These are phyloP conservation scores for Uloborus plumipes DNA, from an alignment of 2,888 invertebrate genomes.

Conservation along the genomic window DNA sequence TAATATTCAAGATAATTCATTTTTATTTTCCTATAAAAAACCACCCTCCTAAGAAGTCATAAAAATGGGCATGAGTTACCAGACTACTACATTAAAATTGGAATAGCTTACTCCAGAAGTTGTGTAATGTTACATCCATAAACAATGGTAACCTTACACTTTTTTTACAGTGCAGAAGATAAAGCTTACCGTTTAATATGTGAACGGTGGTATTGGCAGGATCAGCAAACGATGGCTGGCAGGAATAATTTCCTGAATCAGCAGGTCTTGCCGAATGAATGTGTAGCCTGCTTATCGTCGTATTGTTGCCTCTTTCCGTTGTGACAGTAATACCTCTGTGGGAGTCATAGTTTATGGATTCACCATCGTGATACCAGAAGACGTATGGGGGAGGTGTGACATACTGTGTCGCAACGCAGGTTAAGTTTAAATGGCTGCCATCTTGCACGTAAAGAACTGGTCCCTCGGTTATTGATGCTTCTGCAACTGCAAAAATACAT, in stretches of 20 bases:
- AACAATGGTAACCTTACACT: no score
- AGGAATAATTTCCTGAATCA: conserved; percentile 92
- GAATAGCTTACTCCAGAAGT: no score
- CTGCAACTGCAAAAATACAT: conserved; percentile 52
- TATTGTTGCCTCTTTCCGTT: conserved; percentile 75
- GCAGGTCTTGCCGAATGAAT: conserved; percentile 76
- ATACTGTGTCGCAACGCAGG: conserved; percentile 81
- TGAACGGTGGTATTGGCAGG: conserved; percentile 89
- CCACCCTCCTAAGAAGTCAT: no score
- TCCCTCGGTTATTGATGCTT: conserved; percentile 63
- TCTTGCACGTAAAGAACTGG: conserved; percentile 61
- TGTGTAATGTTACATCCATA: no score
- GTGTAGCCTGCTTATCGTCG: conserved; percentile 53
- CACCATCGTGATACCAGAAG: conserved; percentile 89
- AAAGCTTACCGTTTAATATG: conserved; percentile 83
- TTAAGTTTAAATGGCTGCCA: conserved; percentile 75
- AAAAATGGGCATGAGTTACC: no score
- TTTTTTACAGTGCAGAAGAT: no score
- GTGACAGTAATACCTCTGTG: conserved; percentile 84
- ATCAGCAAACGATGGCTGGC: conserved; percentile 88
- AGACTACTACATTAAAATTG: no score
- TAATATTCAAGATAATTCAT: no score
- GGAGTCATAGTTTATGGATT: conserved; percentile 92
- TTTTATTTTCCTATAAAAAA: no score
- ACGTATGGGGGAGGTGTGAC: conserved; percentile 88